Conservation (phyloP, 2,113 vertebrate genomes). For the Ahaetulla prasina region DNA sequence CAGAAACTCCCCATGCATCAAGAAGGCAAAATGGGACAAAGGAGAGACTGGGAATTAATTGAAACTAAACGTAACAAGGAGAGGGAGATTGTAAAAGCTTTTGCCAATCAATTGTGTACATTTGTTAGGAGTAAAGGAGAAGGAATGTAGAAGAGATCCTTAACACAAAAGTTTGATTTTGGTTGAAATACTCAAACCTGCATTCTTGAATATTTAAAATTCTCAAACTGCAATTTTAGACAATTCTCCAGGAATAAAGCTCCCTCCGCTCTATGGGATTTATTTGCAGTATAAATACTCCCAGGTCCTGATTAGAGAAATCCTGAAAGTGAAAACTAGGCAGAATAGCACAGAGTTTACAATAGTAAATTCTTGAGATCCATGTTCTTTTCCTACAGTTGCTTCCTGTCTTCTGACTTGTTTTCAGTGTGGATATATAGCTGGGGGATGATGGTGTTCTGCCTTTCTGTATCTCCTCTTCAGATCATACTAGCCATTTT, state of each 20-base stretch:
- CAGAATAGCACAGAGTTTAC: not conserved
- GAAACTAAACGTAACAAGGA: not conserved
- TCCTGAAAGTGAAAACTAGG: not conserved
- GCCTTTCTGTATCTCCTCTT: not conserved
- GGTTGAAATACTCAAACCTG: not conserved
- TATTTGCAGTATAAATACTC: not conserved
- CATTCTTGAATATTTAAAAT: not conserved
- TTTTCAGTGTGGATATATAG: not conserved
- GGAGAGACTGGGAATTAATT: not conserved
- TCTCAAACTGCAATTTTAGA: not conserved
- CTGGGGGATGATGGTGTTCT: not conserved
- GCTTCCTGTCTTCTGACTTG: rapidly evolving
- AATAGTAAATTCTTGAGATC: not conserved
- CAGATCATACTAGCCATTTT: constrained; percentile 94
- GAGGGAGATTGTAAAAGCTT: not conserved
- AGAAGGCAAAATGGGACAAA: not conserved
- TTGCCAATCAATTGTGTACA: not conserved
- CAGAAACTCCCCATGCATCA: not conserved
- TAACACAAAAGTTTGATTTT: not conserved
- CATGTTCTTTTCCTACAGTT: not conserved
- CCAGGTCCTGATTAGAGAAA: not conserved
- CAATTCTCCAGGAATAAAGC: not conserved
- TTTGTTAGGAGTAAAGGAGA: not conserved
- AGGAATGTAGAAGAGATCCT: not conserved
- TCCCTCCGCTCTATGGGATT: not conserved